phyloP scores from a whole-genome alignment of 2,888 invertebrate genomes.

The Dermolepida albohirtum region DNA sequence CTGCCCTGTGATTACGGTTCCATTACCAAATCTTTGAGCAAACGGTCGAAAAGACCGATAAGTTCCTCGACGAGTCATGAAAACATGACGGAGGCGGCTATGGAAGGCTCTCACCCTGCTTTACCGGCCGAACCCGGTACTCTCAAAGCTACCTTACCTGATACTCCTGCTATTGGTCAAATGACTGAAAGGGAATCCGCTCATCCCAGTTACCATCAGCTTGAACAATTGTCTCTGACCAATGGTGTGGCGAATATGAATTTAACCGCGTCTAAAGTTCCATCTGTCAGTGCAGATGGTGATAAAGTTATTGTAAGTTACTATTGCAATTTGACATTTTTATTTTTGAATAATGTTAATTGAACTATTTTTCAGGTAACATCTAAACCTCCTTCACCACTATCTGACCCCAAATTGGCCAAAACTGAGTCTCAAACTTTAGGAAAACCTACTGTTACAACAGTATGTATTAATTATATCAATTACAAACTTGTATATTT shows the following conservation, averaged over 20 bases:
- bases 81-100: constrained; percentile 75
- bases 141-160: constrained; percentile 88
- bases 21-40: constrained; percentile 82
- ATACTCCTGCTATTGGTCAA: constrained; percentile 89
- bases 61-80: constrained; percentile 19
- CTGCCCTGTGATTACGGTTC: constrained; percentile 92
- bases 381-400: constrained; percentile 37
- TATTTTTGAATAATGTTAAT: not conserved
- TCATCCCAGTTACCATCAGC: constrained; percentile 71
- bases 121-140: constrained; percentile 93
- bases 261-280: constrained; percentile 53
- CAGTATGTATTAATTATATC: constrained; percentile 52
- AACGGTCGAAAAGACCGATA: constrained; percentile 64
- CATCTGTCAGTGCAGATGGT: constrained; percentile 42
- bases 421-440: constrained; percentile 40
- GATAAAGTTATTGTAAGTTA: constrained; percentile 28
- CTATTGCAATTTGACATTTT: not conserved
- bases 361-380: constrained; percentile 10
- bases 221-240: constrained; percentile 57
- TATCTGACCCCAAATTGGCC: constrained; percentile 30
- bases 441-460: constrained; percentile 58
- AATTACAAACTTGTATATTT: constrained; percentile 1
- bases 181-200: constrained; percentile 97
- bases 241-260: constrained; percentile 61
- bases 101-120: constrained; percentile 88